Percentiles rank a stretch among this genome's conserved stretches.
These are phyloP conservation scores for Gymnoscopelus braueri DNA, from an alignment of 2,797 vertebrate genomes.

Conservation along the genomic window DNA sequence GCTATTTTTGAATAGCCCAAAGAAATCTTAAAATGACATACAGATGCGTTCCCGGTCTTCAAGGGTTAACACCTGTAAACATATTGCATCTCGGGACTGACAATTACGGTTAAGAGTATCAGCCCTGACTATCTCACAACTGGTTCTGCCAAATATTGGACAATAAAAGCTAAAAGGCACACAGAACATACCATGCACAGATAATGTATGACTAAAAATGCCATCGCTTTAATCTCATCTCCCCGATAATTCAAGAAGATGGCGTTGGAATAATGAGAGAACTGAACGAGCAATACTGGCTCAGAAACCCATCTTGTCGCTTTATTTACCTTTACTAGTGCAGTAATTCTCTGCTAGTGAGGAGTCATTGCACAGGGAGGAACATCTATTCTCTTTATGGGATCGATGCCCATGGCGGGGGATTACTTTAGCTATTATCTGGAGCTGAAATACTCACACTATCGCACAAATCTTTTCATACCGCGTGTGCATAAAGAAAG, in stretches of 20 bases:
- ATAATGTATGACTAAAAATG: constrained; percentile 11
- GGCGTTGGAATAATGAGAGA: constrained; percentile 28
- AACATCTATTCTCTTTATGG: constrained; percentile 19
- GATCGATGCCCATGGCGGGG: constrained; percentile 18
- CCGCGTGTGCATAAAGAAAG: constrained; percentile 18
- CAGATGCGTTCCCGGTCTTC: too few relatives aligned
- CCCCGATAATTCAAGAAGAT: constrained; percentile 24
- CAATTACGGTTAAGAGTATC: too few relatives aligned
- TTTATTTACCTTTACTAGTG: constrained; percentile 27
- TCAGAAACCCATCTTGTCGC: constrained; percentile 27
- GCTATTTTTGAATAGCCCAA: too few relatives aligned
- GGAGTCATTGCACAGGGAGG: neutral
- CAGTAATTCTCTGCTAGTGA: constrained; percentile 19
- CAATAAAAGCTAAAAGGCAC: constrained; percentile 17
- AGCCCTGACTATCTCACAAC: too few relatives aligned
- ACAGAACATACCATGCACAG: constrained; percentile 15
- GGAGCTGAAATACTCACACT: constrained; percentile 1
- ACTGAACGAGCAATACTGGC: constrained; percentile 11
- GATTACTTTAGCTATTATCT: neutral
- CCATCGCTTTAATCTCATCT: neutral
- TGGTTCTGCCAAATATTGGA: too few relatives aligned
- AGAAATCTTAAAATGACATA: too few relatives aligned
- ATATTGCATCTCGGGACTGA: too few relatives aligned
- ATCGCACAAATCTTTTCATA: constrained; percentile 22
- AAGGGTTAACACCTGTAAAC: too few relatives aligned